phyloP scores from a whole-genome alignment of 2,797 vertebrate species.

The Hozukius guyotensis region DNA sequence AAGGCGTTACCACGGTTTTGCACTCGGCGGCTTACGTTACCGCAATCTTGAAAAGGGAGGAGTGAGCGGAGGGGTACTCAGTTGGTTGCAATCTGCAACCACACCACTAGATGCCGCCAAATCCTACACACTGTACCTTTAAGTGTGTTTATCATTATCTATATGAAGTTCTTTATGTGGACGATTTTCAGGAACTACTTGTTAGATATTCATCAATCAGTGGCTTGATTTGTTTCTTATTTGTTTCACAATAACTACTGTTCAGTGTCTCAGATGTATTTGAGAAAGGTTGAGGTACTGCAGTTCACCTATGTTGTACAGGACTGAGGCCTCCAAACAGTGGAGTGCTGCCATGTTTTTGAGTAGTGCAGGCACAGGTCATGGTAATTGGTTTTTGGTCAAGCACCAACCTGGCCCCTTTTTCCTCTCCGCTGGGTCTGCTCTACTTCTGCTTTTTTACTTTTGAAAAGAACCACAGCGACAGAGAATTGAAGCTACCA shows the following conservation, averaged over 20 bases:
- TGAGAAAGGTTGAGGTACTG: not conserved
- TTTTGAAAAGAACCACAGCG: not conserved
- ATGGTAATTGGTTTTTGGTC: slow-evolving; percentile 34
- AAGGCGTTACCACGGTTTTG: too few species aligned
- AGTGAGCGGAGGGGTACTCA: too few species aligned
- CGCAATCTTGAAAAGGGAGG: too few species aligned
- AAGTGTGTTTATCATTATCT: not conserved
- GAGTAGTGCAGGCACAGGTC: slow-evolving; percentile 26
- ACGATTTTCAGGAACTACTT: not conserved
- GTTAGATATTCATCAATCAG: not conserved
- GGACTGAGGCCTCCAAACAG: slow-evolving; percentile 6
- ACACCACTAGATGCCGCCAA: too few species aligned
- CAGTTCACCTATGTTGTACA: slow-evolving; percentile 11
- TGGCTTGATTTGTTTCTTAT: not conserved
- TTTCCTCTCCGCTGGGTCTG: slow-evolving; percentile 9
- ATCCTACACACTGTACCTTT: too few species aligned
- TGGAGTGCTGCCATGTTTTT: slow-evolving; percentile 7
- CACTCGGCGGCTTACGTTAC: too few species aligned
- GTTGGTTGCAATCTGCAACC: too few species aligned
- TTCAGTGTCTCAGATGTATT: not conserved
- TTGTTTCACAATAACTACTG: not conserved
- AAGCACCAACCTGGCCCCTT: not conserved
- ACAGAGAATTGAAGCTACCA: not conserved
- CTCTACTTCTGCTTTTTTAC: slow-evolving; percentile 41
- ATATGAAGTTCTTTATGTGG: not conserved